Base-by-base conservation (phyloP, 2,797 vertebrate species). In the Neostethus bicornis region DNA sequence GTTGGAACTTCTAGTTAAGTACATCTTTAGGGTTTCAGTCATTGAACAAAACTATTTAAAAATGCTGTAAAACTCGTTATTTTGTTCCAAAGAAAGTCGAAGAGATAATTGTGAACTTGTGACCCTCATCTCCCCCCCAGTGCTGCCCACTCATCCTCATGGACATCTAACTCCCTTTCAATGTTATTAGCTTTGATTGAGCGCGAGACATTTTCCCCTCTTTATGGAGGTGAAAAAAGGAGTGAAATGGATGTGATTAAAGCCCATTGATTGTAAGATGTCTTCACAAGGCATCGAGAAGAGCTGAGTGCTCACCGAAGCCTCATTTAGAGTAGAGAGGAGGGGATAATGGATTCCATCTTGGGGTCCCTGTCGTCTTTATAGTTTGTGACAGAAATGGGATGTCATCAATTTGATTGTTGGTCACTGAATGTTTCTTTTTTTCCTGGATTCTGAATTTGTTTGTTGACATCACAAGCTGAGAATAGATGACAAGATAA, bases 281-380 rank as follows among this genome's bases (percentile, higher is more conserved):
- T 81, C 69, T 78, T 75, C 75, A 77, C 52, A n/a, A 65, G 79
- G 61, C 77, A 62, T 50, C 49, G 57, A 74, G 63, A 75, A 52
- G 65, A 28, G 46, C 51, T 53, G 50, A 83, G 79, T 84, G 75
- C 58, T 45, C 73, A 65, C 66, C 51, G 37, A 47, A 44, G 63
- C 51, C 73, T 66, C 77, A 70, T 78, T 84, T 70, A 29, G 62
- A 76, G 72, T 19, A 43, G 47, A 66, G 64, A 75, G 78, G 79
- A 75, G 51, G 73, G 55, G 62, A 71, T 89, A 86, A 89, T 89
- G 81, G 81, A 80, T 76, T 75, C 82, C 72, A 79, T 74, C 75
- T 70, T 17, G 60, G 53, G 44, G 2, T 65, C 44, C 21, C 56
- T 42, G 59, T 54, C 51, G 80, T 78, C 81, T 89, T 81, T 83